These are phyloP conservation scores for Nannoperca australis DNA, from an alignment of 2,797 vertebrate genomes.

Conservation along the genomic window DNA sequence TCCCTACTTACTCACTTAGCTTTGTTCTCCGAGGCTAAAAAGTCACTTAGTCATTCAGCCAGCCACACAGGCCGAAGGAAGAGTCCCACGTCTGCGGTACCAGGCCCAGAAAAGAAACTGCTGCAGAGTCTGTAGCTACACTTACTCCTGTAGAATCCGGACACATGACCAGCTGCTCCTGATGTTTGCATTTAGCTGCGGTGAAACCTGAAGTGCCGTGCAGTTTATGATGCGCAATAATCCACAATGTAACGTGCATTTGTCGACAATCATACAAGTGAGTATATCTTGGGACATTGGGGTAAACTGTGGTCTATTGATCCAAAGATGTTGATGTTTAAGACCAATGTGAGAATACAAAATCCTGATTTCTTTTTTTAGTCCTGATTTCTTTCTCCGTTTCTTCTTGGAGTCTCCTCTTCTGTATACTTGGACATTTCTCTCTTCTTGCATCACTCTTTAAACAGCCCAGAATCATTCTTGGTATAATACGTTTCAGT, in stretches of 20 bases:
- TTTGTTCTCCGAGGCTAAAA: neutral
- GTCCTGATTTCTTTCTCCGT: neutral
- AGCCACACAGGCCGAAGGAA: neutral
- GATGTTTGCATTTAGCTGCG: neutral
- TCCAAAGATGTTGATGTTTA: neutral
- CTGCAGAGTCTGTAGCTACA: neutral
- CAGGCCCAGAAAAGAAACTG: neutral
- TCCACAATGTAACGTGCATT: neutral
- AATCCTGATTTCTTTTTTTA: neutral
- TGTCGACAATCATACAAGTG: neutral
- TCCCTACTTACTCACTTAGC: neutral
- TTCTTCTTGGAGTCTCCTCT: neutral
- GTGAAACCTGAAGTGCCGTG: slow-evolving; percentile 4
- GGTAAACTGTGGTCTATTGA: neutral
- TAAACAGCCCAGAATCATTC: neutral
- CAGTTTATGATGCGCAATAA: neutral
- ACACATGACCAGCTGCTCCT: slow-evolving; percentile 18
- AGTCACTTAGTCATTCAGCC: slow-evolving; percentile 7
- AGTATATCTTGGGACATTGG: neutral
- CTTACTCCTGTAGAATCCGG: neutral
- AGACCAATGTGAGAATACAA: slow-evolving; percentile 2
- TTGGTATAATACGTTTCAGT: neutral
- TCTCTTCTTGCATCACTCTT: slow-evolving; percentile 1
- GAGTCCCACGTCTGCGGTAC: neutral
- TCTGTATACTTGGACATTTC: neutral